Conservation (phyloP, 1,140 invertebrate genomes). For the Brachystomella parvula region DNA sequence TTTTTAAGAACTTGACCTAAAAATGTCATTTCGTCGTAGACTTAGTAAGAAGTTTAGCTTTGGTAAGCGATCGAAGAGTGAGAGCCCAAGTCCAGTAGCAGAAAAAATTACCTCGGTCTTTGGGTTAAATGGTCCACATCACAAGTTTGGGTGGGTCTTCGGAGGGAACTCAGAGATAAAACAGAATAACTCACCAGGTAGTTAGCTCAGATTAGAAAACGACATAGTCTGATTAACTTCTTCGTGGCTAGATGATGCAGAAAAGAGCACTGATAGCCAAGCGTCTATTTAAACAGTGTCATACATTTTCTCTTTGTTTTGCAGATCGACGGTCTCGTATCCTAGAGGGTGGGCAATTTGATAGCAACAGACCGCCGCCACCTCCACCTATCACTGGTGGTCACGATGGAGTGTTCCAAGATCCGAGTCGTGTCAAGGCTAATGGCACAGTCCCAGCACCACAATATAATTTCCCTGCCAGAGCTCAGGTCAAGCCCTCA, state of each 20-base stretch:
- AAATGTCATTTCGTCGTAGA: conserved; percentile 4
- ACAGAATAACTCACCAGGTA: no score
- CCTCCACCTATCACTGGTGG: not conserved
- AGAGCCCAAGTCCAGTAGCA: not conserved
- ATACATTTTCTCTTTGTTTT: not conserved
- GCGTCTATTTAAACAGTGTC: no score
- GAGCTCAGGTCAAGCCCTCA: not conserved
- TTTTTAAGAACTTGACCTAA: not conserved
- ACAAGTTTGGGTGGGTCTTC: no score
- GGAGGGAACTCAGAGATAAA: no score
- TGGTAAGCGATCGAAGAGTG: not conserved
- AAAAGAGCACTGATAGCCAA: no score
- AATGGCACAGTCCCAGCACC: not conserved
- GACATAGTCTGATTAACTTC: no score
- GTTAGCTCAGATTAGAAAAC: no score
- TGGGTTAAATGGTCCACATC: no score
- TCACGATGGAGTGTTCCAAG: not conserved
- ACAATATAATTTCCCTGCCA: not conserved
- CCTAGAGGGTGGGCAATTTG: not conserved
- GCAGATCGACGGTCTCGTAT: not conserved
- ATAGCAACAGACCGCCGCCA: not conserved
- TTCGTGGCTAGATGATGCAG: no score
- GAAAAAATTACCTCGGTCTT: no score
- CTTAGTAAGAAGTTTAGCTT: not conserved
- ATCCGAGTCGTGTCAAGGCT: not conserved